A percentile compares a stretch with the other conserved stretches of the same genome.
phyloP scores from a whole-genome alignment of 2,113 vertebrate species.

The Butorides virescens region DNA sequence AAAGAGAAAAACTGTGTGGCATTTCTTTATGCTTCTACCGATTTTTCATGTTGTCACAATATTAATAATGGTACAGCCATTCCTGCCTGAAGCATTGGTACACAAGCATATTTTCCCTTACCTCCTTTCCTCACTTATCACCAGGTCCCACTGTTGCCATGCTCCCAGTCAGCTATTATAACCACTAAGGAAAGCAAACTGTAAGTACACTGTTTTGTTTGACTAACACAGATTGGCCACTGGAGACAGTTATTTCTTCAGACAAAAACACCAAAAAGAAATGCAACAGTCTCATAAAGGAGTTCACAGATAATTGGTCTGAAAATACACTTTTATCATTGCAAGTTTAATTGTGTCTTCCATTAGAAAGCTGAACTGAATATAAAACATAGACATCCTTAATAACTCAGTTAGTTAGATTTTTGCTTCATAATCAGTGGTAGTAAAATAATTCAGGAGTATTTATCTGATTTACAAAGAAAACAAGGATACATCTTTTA shows the following conservation, averaged over 20 bases:
- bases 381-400: not conserved
- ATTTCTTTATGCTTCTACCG: not conserved
- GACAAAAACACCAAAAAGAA: not conserved
- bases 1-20: rapidly evolving
- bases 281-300: not conserved
- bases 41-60: not conserved
- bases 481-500: not conserved
- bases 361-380: not conserved
- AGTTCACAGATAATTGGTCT: not conserved
- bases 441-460: not conserved
- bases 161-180: not conserved
- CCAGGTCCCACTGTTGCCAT: not conserved
- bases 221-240: not conserved
- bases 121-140: not conserved
- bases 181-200: not conserved
- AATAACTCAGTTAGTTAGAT: not conserved
- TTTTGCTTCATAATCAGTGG: not conserved
- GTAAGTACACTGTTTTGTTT: not conserved
- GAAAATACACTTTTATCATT: not conserved
- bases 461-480: not conserved
- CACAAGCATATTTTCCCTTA: not conserved
- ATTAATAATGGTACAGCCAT: not conserved
- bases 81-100: not conserved
- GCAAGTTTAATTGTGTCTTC: not conserved
- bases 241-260: not conserved